These are phyloP conservation scores for Tiliacea aurago DNA, from an alignment of 2,888 invertebrate species.

Conservation along the genomic window DNA sequence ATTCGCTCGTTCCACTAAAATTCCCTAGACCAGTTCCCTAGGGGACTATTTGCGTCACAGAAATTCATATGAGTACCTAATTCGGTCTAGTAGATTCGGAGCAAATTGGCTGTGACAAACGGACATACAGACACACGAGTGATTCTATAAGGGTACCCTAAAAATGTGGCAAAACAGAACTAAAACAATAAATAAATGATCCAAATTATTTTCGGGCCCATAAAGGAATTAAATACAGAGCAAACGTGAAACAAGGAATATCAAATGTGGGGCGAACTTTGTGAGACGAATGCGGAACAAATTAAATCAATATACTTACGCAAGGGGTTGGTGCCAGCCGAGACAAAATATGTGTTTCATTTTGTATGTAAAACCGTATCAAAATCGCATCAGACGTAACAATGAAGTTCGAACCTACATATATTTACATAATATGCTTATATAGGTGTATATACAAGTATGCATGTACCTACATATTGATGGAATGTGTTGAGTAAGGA, in stretches of 20 bases:
- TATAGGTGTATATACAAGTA: too few relatives aligned
- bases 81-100: too few relatives aligned
- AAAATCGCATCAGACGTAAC: conserved; percentile 13
- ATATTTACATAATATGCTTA: not conserved
- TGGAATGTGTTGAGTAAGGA: conserved; percentile 33
- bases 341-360: not conserved
- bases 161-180: not conserved
- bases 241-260: not conserved
- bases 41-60: too few relatives aligned
- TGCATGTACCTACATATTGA: not conserved
- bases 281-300: not conserved
- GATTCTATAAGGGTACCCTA: too few relatives aligned
- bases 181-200: not conserved
- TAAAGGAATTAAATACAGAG: not conserved
- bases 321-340: not conserved
- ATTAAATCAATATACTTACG: not conserved
- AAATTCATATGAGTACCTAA: too few relatives aligned
- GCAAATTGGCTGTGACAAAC: too few relatives aligned
- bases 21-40: too few relatives aligned
- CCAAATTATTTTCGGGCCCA: not conserved
- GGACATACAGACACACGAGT: too few relatives aligned
- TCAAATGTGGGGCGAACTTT: not conserved
- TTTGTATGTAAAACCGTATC: not conserved
- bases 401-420: conserved; percentile 7
- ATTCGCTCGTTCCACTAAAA: too few relatives aligned